Evolutionary conservation across 2,113 vertebrate species (phyloP).

Genomic region (Ia io): DNA sequence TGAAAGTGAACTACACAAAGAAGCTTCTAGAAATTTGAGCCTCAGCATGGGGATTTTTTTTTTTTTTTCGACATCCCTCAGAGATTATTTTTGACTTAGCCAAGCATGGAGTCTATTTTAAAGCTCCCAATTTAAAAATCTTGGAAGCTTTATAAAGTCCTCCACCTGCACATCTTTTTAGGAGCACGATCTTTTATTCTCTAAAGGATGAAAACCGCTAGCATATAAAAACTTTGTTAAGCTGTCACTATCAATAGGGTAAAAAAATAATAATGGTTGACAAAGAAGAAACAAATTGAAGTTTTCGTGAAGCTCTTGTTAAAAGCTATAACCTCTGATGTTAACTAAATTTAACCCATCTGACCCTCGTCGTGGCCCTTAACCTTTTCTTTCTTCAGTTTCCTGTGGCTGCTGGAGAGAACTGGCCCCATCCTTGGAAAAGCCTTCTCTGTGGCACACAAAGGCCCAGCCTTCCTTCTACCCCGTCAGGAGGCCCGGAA

Average conservation of each 20-base stretch:
- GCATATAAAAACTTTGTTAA: conserved; percentile 87
- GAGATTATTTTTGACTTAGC: conserved; percentile 85
- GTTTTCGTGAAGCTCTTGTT: conserved; percentile 86
- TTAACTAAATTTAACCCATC: conserved; percentile 87
- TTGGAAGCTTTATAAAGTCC: conserved; percentile 84
- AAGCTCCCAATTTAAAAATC: conserved; percentile 84
- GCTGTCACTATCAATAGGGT: conserved; percentile 85
- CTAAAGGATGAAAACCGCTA: conserved; percentile 83
- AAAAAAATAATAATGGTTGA: conserved; percentile 80
- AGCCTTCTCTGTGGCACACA: conserved; percentile 83
- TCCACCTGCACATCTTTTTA: conserved; percentile 87
- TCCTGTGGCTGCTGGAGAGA: conserved; percentile 84
- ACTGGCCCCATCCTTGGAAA: conserved; percentile 81
- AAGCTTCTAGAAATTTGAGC: conserved; percentile 42
- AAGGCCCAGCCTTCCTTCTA: conserved; percentile 80
- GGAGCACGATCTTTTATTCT: conserved; percentile 81
- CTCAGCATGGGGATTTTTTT: conserved; percentile 38
- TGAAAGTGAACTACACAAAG: conserved; percentile 57
- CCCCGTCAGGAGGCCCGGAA: conserved; percentile 80
- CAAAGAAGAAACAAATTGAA: conserved; percentile 89
- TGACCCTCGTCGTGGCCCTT: conserved; percentile 84
- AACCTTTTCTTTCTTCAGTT: conserved; percentile 85
- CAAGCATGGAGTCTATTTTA: conserved; percentile 85
- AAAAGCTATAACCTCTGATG: conserved; percentile 87
- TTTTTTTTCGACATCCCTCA: conserved; percentile 71